Evolutionary conservation across 2,113 vertebrate genomes (phyloP), one percentile per base, ranked within the genome.

Genomic region (Paratilapia polleni): DNA sequence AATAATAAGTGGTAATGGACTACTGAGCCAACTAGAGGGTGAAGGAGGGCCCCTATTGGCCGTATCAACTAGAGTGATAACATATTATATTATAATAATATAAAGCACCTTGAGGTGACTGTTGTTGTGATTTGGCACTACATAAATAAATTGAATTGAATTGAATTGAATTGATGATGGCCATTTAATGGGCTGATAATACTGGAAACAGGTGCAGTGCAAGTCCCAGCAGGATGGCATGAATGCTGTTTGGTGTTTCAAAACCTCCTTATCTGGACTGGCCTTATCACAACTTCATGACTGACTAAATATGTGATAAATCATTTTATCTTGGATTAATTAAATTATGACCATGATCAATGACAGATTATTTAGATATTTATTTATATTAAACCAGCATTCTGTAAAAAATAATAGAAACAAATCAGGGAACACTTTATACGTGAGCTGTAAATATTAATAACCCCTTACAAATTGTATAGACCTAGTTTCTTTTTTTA

Each of bases 271-370:
- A n/a, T n/a, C n/a, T n/a, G n/a, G n/a, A n/a, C n/a, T n/a, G 52
- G 77, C 31, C 22, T 79, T 57, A 79, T 77, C 58, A 41, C 11
- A 36, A 57, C n/a, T 38, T 88, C 31, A 81, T 43, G 31, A 84
- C 47, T 76, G 15, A 81, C 78, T 66, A 82, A 66, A 61, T 31
- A 49, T 19, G 59, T 20, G 34, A n/a, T 13, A 43, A 49, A 41
- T 77, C 10, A 52, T 64, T 80, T 83, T 20, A 63, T 84, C 31
- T 20, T 6, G 0, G 52, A 61, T 75, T 81, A 74, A 36, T 36
- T 36, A 36, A 36, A 5, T 36, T 36, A 8, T 70, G 20, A 17
- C 19, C 9, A 36, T 59, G 76, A 80, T 79, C 79, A 77, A 70
- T 80, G 17, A 70, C 11, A 54, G 17, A 83, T 79, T n/a, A 41